Base-by-base conservation (phyloP, 2,888 invertebrate species). In the Drosophila flavopinicola region DNA sequence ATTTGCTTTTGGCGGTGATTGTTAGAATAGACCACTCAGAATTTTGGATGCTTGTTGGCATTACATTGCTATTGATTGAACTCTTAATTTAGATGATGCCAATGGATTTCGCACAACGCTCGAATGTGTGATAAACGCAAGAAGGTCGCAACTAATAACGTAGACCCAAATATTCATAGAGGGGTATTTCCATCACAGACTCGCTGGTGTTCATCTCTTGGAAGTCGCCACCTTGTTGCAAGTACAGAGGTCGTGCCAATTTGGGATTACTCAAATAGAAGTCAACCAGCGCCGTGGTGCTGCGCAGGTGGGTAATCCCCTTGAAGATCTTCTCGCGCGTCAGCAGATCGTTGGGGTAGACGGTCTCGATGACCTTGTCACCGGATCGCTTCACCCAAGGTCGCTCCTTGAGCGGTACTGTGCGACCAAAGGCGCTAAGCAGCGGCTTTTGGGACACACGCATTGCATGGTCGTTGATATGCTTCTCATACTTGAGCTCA, bases 291-390 rank as follows among this genome's bases (percentile, higher is more conserved):
- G 87, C 86, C 24, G 87, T 87, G 0, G 90, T 90, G 17, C 91
- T 89, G 24, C 90, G 87, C 39, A 91, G 77, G 73, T 91, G 91
- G 0, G 87, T 82, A 11, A 91, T 91, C 47, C 91, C 91, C 24
- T 90, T 89, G 48, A 91, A 91, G 7, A 91, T 76, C 58, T 87
- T 87, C 44, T 90, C 83, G 1, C 88, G 83, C 1, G 89, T 86
- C 1, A 88, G 72, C 6, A 91, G 51, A 32, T 90, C 90, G 3
- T 84, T 79, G 0, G 91, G 91, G 45, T 88, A 91, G 2, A 88
- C 83, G 4, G 89, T 89, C 25, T 85, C 79, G n/a, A 90, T 88
- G n/a, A 73, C 68, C 0, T 70, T 75, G 48, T 88, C 88, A 3
- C 67, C 66, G 1, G 85, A 72, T 0, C 80, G 53, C 9, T 87